phyloP scores from a whole-genome alignment of 1,140 invertebrate genomes.

The Metopolophium dirhodum region DNA sequence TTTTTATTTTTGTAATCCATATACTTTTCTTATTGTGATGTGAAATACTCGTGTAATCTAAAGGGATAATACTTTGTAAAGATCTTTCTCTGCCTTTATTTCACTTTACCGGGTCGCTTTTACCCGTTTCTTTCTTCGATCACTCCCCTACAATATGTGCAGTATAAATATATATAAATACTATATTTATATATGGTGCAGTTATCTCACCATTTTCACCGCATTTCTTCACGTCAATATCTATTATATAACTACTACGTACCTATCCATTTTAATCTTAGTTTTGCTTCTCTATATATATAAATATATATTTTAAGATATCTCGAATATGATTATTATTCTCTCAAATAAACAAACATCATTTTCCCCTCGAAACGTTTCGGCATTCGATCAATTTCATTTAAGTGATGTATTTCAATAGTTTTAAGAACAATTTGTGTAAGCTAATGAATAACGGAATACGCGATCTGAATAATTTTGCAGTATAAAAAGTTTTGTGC shows the following conservation, averaged over 20 bases:
- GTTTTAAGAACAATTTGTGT: neutral
- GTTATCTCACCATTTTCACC: slow-evolving; percentile 29
- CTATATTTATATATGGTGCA: neutral
- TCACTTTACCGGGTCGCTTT: slow-evolving; percentile 26
- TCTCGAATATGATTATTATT: neutral
- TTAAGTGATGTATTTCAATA: neutral
- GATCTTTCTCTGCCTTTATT: slow-evolving; percentile 29
- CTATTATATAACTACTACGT: neutral
- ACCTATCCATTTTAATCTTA: slow-evolving; percentile 27
- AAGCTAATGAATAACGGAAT: neutral
- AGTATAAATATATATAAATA: neutral
- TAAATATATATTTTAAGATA: neutral
- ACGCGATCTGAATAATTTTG: neutral
- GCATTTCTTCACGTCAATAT: slow-evolving; percentile 29
- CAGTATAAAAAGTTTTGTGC: neutral
- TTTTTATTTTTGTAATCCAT: slow-evolving; percentile 35
- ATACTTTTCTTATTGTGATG: slow-evolving; percentile 36
- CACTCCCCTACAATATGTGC: neutral
- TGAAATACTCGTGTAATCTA: slow-evolving; percentile 44
- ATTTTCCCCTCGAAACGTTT: neutral
- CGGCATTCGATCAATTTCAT: neutral
- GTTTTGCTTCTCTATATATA: neutral
- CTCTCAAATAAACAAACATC: neutral
- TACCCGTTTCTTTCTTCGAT: neutral
- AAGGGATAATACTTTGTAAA: slow-evolving; percentile 43